These are phyloP conservation scores for Aptenodytes patagonicus DNA, from an alignment of 2,113 vertebrate genomes.

Conservation along the genomic window DNA sequence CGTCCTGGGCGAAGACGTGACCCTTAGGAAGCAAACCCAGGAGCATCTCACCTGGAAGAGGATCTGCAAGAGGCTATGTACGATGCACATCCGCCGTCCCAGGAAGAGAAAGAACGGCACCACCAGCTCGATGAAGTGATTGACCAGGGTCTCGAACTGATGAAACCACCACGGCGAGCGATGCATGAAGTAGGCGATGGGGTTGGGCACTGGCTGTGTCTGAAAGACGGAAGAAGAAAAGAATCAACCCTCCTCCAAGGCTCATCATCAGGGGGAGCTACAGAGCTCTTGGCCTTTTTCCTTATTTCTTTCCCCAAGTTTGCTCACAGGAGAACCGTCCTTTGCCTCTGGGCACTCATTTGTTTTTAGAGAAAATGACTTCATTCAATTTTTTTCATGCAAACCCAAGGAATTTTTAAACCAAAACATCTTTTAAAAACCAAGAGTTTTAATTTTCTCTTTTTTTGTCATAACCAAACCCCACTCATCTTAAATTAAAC, in stretches of 20 bases:
- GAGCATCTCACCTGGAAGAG: constrained; percentile 87
- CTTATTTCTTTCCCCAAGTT: not conserved
- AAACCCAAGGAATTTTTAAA: not conserved
- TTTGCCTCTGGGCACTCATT: not conserved
- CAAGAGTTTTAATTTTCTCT: not conserved
- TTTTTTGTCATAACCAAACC: not conserved
- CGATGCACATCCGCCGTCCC: constrained; percentile 80
- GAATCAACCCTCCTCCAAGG: not conserved
- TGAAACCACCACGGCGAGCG: constrained; percentile 89
- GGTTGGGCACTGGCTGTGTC: constrained; percentile 94
- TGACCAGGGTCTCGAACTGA: constrained; percentile 82
- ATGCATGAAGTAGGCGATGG: constrained; percentile 91
- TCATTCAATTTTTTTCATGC: accelerated
- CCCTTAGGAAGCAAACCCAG: accelerated
- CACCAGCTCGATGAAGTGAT: constrained; percentile 89
- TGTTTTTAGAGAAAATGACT: not conserved
- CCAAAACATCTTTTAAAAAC: not conserved
- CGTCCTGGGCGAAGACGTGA: accelerated
- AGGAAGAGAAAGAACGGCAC: constrained; percentile 88
- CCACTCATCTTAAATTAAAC: not conserved
- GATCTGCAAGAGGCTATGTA: constrained; percentile 85
- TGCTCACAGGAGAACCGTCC: not conserved
- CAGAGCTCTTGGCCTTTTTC: not conserved
- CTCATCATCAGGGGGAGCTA: accelerated
- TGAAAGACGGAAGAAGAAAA: constrained; percentile 2